Evolutionary conservation across 1,140 invertebrate species (phyloP).

Genomic region (Hormaphis cornu): DNA sequence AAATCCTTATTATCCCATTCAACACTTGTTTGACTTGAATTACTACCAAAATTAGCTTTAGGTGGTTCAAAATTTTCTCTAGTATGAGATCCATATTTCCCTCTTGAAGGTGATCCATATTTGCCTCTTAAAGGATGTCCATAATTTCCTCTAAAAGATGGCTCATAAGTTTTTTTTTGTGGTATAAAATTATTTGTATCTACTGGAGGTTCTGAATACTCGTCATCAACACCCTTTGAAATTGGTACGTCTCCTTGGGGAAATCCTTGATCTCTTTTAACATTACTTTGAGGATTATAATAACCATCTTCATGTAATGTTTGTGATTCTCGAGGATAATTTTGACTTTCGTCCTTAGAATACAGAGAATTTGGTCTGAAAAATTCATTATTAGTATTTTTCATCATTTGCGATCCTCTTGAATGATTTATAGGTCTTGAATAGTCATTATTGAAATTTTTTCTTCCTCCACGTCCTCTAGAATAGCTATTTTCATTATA

Average conservation of each 20-base stretch:
- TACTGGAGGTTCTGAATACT: not conserved
- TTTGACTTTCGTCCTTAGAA: not conserved
- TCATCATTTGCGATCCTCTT: not conserved
- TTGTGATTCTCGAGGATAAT: not conserved
- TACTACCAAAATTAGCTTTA: constrained; percentile 1
- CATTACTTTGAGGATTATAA: not conserved
- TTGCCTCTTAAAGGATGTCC: no score
- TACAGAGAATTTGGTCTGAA: not conserved
- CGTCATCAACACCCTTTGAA: not conserved
- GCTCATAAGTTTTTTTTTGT: not conserved
- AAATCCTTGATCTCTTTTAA: not conserved
- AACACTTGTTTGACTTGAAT: not conserved
- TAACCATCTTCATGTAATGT: not conserved
- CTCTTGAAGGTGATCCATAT: not conserved
- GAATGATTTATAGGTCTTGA: not conserved
- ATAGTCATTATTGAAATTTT: not conserved
- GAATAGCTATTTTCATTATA: constrained; percentile 16
- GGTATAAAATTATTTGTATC: not conserved
- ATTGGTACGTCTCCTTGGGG: not conserved
- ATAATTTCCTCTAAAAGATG: no score
- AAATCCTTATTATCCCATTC: not conserved
- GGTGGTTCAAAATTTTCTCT: not conserved
- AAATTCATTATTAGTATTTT: not conserved
- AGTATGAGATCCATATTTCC: not conserved
- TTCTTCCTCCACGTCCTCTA: not conserved